phyloP scores from a whole-genome alignment of 2,888 invertebrate genomes.

The Hecatera dysodea region DNA sequence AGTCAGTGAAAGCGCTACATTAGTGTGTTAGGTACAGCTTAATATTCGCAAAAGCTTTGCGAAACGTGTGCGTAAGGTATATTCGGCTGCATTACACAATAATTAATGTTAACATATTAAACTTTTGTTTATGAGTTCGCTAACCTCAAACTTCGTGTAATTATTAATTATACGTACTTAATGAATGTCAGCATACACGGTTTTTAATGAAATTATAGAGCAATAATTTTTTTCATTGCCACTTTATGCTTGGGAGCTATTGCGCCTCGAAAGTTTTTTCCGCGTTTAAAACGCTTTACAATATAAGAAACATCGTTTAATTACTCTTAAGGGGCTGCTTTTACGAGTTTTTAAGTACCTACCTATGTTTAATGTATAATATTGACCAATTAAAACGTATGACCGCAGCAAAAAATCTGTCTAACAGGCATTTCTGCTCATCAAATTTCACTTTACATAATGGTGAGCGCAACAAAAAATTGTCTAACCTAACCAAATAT shows the following conservation, averaged over 20 bases:
- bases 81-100: constrained; percentile 38
- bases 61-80: constrained; percentile 32
- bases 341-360: constrained; percentile 35
- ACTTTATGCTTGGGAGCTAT: constrained; percentile 43
- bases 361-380: constrained; percentile 23
- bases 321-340: constrained; percentile 21
- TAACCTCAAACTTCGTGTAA: constrained; percentile 55
- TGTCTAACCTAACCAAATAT: constrained; percentile 66
- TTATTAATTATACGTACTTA: constrained; percentile 61
- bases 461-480: constrained; percentile 59
- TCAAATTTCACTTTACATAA: constrained; percentile 62
- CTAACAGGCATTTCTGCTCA: constrained; percentile 37
- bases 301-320: constrained; percentile 33
- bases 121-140: constrained; percentile 58
- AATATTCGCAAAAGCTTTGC: constrained; percentile 30
- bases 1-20: constrained; percentile 27
- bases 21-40: constrained; percentile 24
- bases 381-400: constrained; percentile 47
- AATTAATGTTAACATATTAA: constrained; percentile 47
- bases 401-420: constrained; percentile 31
- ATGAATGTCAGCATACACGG: constrained; percentile 63
- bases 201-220: constrained; percentile 60
- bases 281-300: constrained; percentile 27
- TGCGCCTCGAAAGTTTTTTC: constrained; percentile 35
- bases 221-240: constrained; percentile 62